phyloP scores from a whole-genome alignment of 2,113 vertebrate species.

The Crotalus viridis region DNA sequence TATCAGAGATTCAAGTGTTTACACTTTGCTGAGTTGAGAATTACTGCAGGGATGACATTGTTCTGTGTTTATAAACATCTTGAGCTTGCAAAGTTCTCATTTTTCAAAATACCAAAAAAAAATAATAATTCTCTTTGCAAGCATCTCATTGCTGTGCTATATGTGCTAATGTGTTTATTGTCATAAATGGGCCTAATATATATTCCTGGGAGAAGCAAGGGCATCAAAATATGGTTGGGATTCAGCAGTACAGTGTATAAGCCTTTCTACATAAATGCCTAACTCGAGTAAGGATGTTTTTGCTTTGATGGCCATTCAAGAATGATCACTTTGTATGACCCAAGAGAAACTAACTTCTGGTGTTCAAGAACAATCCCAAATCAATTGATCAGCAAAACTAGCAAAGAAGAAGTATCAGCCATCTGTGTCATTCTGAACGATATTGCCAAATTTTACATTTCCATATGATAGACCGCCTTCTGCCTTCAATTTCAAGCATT shows the following conservation, averaged over 20 bases:
- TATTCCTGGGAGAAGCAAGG: slow-evolving; percentile 8
- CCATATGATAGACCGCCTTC: not conserved
- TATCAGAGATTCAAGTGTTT: not conserved
- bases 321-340: not conserved
- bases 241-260: slow-evolving; percentile 4
- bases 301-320: not conserved
- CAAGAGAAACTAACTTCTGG: not conserved
- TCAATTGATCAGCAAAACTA: not conserved
- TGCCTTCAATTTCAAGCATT: not conserved
- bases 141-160: slow-evolving; percentile 23
- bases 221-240: slow-evolving; percentile 5
- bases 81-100: slow-evolving; percentile 32
- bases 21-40: slow-evolving; percentile 12
- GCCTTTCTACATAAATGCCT: slow-evolving; percentile 21
- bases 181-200: slow-evolving; percentile 35
- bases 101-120: not conserved
- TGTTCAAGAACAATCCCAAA: not conserved
- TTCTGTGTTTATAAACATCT: slow-evolving; percentile 27
- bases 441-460: slow-evolving; percentile 16
- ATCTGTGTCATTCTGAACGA: not conserved
- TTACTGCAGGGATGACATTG: not conserved
- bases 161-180: slow-evolving; percentile 37
- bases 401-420: not conserved
- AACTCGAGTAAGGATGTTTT: slow-evolving; percentile 22
- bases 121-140: slow-evolving; percentile 16